Percentiles rank a stretch among this genome's conserved stretches.
phyloP scores from a whole-genome alignment of 2,888 invertebrate species.

The Cryptocheilus praepositus region DNA sequence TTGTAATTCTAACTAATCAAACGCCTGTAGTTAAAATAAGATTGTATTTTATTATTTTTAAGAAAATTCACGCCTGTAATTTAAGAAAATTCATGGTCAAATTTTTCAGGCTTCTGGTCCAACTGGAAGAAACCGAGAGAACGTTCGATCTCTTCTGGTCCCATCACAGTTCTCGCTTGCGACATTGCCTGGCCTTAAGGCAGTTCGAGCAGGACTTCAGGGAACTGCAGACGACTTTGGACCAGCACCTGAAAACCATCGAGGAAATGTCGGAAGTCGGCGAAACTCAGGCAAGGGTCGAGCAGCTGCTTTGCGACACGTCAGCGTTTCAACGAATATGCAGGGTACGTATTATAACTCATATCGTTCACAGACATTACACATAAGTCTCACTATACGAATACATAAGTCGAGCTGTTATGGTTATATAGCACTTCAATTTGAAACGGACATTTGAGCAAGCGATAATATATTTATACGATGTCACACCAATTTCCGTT shows the following conservation, averaged over 20 bases:
- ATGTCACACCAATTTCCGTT: neutral
- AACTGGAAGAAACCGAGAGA: conserved; percentile 94
- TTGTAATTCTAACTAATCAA: too few species aligned
- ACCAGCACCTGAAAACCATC: conserved; percentile 85
- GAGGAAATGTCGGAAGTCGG: conserved; percentile 92
- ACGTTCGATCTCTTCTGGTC: conserved; percentile 97
- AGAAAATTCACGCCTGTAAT: too few species aligned
- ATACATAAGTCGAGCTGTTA: too few species aligned
- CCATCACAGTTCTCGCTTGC: conserved; percentile 91
- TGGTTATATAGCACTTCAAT: neutral
- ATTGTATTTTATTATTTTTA: too few species aligned
- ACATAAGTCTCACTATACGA: too few species aligned
- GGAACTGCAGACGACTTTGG: conserved; percentile 89
- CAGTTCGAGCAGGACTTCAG: conserved; percentile 97
- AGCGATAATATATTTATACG: conserved; percentile 1
- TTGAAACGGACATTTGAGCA: neutral
- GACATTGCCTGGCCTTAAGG: conserved; percentile 92
- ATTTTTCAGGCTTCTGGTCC: conserved; percentile 89
- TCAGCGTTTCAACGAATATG: conserved; percentile 86
- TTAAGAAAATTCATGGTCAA: too few species aligned
- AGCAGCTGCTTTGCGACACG: conserved; percentile 86
- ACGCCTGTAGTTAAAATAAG: too few species aligned
- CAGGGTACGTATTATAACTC: conserved; percentile 72
- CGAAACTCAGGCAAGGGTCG: conserved; percentile 89
- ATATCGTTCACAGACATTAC: too few species aligned